Conservation (phyloP, 2,888 invertebrate genomes). For the Drosophila flavopinicola region DNA sequence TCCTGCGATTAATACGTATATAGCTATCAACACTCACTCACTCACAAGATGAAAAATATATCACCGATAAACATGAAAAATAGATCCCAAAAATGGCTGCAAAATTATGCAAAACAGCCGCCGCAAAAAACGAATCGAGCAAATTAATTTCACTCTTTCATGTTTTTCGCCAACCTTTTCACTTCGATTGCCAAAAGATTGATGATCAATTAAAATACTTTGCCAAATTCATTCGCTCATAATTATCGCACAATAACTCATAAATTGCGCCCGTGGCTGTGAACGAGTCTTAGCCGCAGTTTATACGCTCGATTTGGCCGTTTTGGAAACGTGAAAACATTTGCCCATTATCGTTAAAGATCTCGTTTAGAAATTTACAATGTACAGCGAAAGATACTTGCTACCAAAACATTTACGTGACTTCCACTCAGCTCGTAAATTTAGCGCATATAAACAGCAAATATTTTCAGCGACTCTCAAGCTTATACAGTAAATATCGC, state of each 20-base stretch:
- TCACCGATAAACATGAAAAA: conserved; percentile 37
- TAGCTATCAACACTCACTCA: conserved; percentile 20
- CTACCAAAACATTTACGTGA: conserved; percentile 17
- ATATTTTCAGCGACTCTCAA: neutral
- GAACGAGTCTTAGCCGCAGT: conserved; percentile 11
- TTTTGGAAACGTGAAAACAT: conserved; percentile 36
- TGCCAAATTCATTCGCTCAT: conserved; percentile 54
- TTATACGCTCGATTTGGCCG: conserved; percentile 22
- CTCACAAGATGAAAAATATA: conserved; percentile 27
- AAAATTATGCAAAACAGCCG: conserved; percentile 62
- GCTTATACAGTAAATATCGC: conserved; percentile 16
- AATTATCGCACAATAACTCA: conserved; percentile 69
- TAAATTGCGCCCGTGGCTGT: conserved; percentile 42
- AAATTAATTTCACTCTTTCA: conserved; percentile 36
- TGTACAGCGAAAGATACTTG: conserved; percentile 4
- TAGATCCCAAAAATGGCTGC: conserved; percentile 41
- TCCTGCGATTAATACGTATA: neutral
- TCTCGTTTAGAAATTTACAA: conserved; percentile 12
- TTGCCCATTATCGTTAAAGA: conserved; percentile 25
- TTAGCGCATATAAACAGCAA: neutral
- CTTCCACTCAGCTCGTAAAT: neutral
- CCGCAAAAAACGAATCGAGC: conserved; percentile 13
- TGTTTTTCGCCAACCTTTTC: conserved; percentile 20
- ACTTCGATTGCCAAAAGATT: conserved; percentile 54
- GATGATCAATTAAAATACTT: conserved; percentile 76